Evolutionary conservation across 1,140 invertebrate species (phyloP), one percentile per base, ranked within the genome.

Genomic region (Listronotus bonariensis): DNA sequence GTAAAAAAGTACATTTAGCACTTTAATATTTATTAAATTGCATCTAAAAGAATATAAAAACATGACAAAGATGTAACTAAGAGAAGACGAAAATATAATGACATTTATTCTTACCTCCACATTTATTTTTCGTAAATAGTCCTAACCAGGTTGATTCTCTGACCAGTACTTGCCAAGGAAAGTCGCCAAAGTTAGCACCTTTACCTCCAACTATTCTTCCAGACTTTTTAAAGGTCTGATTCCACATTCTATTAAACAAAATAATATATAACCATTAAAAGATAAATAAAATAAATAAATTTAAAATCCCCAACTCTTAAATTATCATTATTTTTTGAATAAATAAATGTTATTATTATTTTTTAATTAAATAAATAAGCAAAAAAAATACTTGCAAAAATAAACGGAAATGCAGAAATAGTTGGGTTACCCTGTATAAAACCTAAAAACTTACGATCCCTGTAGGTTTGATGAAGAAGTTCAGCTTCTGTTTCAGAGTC

Each of bases 121-220:
- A 97, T 79, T 97, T 97, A 77, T 96, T 96, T 78, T 97, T 96
- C n/a, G 93, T 94, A 77, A 96, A 95, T 0, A 96, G 84, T 2
- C 95, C 95, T 40, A 96, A 80, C 93, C 93, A 96, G 0, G 93
- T 95, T 6, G 92, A 90, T 79, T 97, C 95, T 54, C 92, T 85
- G 0, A 97, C 91, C 15, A 97, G 80, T 2, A 94, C 93, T 77
- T 96, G 93, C 95, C 94, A 97, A 0, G 94, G 94, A 87, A 91
- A 96, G 77, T 92, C 89, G 6, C 93, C 94, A 71, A 94, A 95
- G 0, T 83, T 84, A 6, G 92, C 87, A 57, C 88, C 88, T 78
- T 92, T 93, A 11, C 94, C 95, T 54, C 94, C 94, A 8, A 97
- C 95, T 64, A 97, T 95, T 68, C 93, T 83, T 1, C 91, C 93